Base-by-base conservation (phyloP, 2,797 vertebrate species). In the Platalea minor region DNA sequence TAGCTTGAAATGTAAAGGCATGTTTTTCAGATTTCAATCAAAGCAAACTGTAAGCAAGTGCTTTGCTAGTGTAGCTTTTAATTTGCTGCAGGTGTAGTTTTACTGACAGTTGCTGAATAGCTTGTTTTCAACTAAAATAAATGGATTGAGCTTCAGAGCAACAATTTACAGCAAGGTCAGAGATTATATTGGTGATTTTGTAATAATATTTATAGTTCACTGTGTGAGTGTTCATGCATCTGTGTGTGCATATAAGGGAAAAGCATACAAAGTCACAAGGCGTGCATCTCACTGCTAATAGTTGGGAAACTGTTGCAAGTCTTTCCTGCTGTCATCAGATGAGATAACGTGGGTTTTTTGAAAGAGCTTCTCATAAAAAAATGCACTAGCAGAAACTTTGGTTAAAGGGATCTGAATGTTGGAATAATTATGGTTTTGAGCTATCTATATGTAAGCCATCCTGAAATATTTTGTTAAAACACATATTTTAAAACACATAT, bases 71-170 rank as follows among this genome's bases (percentile, higher is more conserved):
- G 76, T 91, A 75, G 76, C 75, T 96, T 97, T 97, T 96, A 95
- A 96, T 97, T 97, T 95, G 88, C 91, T 95, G 85, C 80, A 93
- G 95, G 88, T 77, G 57, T 43, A 39, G 60, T 90, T 96, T 90
- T 92, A 85, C 91, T 95, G 96, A 91, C 88, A 91, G 95, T 93
- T 96, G 64, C 79, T 75, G 77, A 97, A 86, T 63, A 61, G 77
- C 70, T 96, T 89, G 48, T 93, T 96, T 92, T 95, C 88, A 91
- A 61, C 92, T 90, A 67, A 93, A 97, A 89, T 96, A 96, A 96
- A 85, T 74, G 81, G 57, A 75, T 86, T 76, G 64, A 87, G 86
- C 83, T 92, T 94, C 79, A 68, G 82, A 93, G 79, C 86, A 93
- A 79, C 67, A 82, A 72, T 96, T 97, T 92, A 85, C 88, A 96